Percentiles rank a stretch among this genome's conserved stretches.
Conservation (phyloP, 2,797 vertebrate genomes). For the Helostoma temminkii region DNA sequence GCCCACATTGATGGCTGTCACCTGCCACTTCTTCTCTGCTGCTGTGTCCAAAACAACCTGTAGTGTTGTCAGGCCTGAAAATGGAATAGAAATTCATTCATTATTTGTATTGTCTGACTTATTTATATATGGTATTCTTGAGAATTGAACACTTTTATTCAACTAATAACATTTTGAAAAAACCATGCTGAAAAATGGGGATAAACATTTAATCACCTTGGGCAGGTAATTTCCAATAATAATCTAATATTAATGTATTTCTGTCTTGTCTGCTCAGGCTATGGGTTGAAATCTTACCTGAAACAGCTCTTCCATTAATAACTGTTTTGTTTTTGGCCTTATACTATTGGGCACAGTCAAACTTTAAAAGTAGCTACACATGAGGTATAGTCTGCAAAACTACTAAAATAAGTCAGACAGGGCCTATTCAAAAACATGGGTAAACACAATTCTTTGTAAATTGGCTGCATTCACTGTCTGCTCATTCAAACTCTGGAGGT, state of each 20-base stretch:
- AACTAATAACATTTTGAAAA: neutral
- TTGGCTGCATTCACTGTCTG: conserved; percentile 25
- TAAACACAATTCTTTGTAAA: conserved; percentile 5
- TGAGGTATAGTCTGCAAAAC: neutral
- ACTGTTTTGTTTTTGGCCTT: neutral
- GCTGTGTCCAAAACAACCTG: conserved; percentile 98
- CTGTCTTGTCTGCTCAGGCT: neutral
- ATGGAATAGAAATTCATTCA: neutral
- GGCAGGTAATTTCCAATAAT: too few species aligned
- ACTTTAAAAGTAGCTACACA: neutral
- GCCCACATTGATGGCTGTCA: conserved; percentile 99
- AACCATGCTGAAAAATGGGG: neutral
- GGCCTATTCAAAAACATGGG: conserved; percentile 6
- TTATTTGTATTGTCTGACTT: neutral
- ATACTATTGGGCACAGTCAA: too few species aligned
- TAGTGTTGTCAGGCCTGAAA: conserved; percentile 92
- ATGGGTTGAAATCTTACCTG: neutral
- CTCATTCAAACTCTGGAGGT: conserved; percentile 37
- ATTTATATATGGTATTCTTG: neutral
- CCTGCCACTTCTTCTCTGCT: conserved; percentile 98
- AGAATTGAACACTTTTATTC: too few species aligned
- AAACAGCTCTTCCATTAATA: neutral
- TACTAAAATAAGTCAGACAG: neutral
- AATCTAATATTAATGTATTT: neutral
- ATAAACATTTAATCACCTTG: neutral